phyloP scores from a whole-genome alignment of 2,797 vertebrate species.

The Esox lucius region DNA sequence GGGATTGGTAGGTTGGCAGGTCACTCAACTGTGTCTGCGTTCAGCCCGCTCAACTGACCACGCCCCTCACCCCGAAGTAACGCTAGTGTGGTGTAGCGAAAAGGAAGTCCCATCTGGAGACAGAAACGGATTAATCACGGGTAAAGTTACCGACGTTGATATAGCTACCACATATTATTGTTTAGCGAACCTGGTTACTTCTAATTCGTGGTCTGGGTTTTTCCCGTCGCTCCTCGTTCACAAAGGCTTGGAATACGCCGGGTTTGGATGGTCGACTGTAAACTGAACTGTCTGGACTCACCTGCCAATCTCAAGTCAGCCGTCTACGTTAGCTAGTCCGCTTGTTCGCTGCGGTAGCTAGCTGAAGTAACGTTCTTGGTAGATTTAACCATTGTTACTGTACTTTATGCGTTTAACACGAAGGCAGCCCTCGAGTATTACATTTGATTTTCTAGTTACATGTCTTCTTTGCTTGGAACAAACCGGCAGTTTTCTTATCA shows the following conservation, averaged over 20 bases:
- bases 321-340: slow-evolving; percentile 34
- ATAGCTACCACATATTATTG: slow-evolving; percentile 16
- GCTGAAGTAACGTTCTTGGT: not conserved
- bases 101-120: slow-evolving; percentile 7
- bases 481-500: slow-evolving; percentile 1
- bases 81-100: slow-evolving; percentile 19
- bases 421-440: not conserved
- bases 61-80: slow-evolving; percentile 65
- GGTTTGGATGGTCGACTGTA: slow-evolving; percentile 28
- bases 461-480: not conserved
- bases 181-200: slow-evolving; percentile 2
- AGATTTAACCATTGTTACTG: not conserved
- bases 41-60: slow-evolving; percentile 28
- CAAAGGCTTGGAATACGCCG: slow-evolving; percentile 17
- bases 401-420: not conserved
- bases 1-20: slow-evolving; percentile 16
- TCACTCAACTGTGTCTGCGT: slow-evolving; percentile 47
- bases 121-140: slow-evolving; percentile 23
- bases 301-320: slow-evolving; percentile 7
- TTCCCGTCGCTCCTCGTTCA: slow-evolving; percentile 4
- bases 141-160: slow-evolving; percentile 2
- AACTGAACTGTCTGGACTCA: slow-evolving; percentile 5
- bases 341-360: slow-evolving; percentile 1
- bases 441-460: not conserved
- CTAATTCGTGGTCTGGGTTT: not conserved